These are phyloP conservation scores for Onychorhynchus coronatus DNA, from an alignment of 2,113 vertebrate species.

Conservation along the genomic window DNA sequence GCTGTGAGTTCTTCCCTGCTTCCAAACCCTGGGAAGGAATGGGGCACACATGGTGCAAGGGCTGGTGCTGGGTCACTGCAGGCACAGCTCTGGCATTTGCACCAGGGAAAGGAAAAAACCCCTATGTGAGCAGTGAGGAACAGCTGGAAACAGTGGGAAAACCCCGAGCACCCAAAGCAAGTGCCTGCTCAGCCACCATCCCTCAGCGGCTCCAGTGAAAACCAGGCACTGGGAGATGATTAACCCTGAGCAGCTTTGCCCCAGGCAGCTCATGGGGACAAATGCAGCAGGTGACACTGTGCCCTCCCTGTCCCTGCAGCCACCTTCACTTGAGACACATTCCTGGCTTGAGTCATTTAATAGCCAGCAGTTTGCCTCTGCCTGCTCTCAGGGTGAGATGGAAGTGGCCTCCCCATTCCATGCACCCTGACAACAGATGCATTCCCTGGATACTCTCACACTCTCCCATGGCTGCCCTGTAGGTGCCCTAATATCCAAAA, in stretches of 20 bases:
- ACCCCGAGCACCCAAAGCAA: neutral
- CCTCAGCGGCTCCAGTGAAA: neutral
- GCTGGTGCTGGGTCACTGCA: neutral
- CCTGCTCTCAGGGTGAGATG: neutral
- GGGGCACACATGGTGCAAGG: rapidly evolving
- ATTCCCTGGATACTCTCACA: neutral
- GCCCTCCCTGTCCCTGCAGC: neutral
- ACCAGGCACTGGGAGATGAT: rapidly evolving
- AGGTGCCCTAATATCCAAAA: neutral
- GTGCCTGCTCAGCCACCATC: neutral
- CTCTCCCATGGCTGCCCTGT: rapidly evolving
- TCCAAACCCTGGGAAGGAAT: neutral
- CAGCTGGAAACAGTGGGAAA: neutral
- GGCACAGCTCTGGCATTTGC: rapidly evolving
- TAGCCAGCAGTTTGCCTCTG: neutral
- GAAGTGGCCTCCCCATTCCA: neutral
- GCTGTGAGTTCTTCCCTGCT: neutral
- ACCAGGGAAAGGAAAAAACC: neutral
- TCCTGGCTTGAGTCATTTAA: rapidly evolving
- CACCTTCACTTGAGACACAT: neutral
- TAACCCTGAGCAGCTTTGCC: rapidly evolving
- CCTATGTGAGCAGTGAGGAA: rapidly evolving
- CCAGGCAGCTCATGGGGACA: neutral
- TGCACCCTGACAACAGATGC: rapidly evolving
- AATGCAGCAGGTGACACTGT: rapidly evolving